phyloP scores from a whole-genome alignment of 2,888 invertebrate species.

The Tiliacea aurago region DNA sequence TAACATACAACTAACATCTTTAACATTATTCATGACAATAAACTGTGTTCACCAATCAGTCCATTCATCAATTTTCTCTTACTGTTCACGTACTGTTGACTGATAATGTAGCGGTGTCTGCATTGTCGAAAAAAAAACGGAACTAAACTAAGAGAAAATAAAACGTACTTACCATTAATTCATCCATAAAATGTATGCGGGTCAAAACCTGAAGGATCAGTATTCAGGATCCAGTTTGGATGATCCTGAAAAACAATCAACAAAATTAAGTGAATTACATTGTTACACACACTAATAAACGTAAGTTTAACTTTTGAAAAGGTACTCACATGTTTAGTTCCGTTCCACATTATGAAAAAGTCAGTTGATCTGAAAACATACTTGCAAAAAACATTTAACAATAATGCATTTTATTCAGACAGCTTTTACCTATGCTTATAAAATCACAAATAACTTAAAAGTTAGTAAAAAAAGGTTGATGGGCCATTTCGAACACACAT shows the following conservation, averaged over 20 bases:
- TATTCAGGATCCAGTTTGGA: neutral
- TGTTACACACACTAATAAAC: too few relatives aligned
- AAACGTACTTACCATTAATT: constrained; percentile 29
- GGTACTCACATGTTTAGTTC: constrained; percentile 30
- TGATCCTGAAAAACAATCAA: constrained; percentile 24
- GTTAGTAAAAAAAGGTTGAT: constrained; percentile 5
- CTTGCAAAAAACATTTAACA: constrained; percentile 45
- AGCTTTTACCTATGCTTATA: neutral
- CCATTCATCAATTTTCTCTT: neutral
- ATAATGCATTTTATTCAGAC: neutral
- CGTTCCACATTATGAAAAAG: neutral
- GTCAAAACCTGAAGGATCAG: neutral
- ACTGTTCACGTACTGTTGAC: too few relatives aligned
- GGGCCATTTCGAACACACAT: constrained; percentile 51
- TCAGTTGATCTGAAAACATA: constrained; percentile 54
- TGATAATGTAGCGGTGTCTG: neutral
- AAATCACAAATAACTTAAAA: neutral
- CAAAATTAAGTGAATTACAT: neutral
- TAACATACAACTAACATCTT: too few relatives aligned
- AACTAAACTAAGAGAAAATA: neutral
- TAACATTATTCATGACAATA: neutral
- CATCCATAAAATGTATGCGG: neutral
- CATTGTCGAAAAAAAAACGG: neutral
- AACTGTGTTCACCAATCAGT: neutral
- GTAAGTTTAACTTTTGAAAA: neutral